phyloP scores from a whole-genome alignment of 2,888 invertebrate species.

The Slavum lentiscoides region DNA sequence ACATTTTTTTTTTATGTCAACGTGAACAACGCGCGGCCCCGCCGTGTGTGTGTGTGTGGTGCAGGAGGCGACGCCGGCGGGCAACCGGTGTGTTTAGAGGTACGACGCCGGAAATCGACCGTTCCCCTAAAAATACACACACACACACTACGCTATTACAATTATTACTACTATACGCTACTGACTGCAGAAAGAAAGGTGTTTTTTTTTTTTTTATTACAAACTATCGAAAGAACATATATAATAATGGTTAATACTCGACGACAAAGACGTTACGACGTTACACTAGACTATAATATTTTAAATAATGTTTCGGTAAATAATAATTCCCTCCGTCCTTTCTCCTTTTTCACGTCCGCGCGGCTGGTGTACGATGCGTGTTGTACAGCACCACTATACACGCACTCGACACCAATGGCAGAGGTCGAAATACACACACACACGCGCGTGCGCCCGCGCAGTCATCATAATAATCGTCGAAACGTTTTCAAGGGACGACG shows the following conservation, averaged over 20 bases:
- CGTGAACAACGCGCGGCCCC: conserved; percentile 1
- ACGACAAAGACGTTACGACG: not conserved
- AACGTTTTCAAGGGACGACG: conserved; percentile 24
- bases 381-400: not conserved
- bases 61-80: not conserved
- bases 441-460: not conserved
- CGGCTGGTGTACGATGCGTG: no score
- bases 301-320: conserved; percentile 16
- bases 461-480: conserved; percentile 27
- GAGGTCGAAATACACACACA: conserved; percentile 22
- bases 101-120: conserved; percentile 46
- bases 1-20: conserved; percentile 14
- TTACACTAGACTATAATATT: conserved; percentile 11
- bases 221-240: conserved; percentile 2
- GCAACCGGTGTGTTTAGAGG: conserved; percentile 36
- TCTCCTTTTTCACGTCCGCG: not conserved
- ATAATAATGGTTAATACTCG: conserved; percentile 1
- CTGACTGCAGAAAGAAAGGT: conserved; percentile 36
- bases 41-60: not conserved
- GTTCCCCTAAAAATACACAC: conserved; percentile 1
- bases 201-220: not conserved
- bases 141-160: no score
- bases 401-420: conserved; percentile 25
- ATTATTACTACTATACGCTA: no score
- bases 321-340: not conserved